Conservation (phyloP, 2,797 vertebrate species). For the Furcifer pardalis region DNA sequence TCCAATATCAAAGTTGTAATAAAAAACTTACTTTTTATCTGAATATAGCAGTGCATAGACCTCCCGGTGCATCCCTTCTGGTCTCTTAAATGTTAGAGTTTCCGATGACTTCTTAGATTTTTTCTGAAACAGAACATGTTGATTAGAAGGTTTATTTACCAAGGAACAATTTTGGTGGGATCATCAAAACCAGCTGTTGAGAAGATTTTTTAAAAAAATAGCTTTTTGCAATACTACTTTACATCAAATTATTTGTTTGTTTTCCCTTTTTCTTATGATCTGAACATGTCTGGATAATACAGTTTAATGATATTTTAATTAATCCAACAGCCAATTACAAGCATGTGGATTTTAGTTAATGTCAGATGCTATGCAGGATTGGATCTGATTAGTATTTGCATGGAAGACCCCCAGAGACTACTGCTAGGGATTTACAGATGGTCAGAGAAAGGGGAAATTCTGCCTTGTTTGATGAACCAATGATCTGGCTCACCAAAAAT, state of each 20-base stretch:
- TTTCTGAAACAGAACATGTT: conserved; percentile 82
- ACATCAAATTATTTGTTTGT: not conserved
- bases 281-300: not conserved
- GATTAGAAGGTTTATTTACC: not conserved
- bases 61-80: conserved; percentile 98
- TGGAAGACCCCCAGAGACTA: too few relatives aligned
- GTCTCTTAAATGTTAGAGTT: conserved; percentile 95
- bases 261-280: not conserved
- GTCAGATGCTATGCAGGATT: too few relatives aligned
- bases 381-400: too few relatives aligned
- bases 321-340: too few relatives aligned
- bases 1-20: not conserved
- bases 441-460: too few relatives aligned
- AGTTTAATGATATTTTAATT: not conserved
- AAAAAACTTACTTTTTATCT: conserved; percentile 81
- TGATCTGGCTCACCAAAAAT: too few relatives aligned
- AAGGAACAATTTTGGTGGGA: accelerated
- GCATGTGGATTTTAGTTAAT: too few relatives aligned
- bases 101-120: conserved; percentile 95
- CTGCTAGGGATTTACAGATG: too few relatives aligned
- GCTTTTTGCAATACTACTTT: not conserved
- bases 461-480: too few relatives aligned
- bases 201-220: not conserved
- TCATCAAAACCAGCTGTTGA: not conserved
- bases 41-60: conserved; percentile 98